Evolutionary conservation across 2,113 vertebrate genomes (phyloP).

Genomic region (Campylorhamphus procurvoides): DNA sequence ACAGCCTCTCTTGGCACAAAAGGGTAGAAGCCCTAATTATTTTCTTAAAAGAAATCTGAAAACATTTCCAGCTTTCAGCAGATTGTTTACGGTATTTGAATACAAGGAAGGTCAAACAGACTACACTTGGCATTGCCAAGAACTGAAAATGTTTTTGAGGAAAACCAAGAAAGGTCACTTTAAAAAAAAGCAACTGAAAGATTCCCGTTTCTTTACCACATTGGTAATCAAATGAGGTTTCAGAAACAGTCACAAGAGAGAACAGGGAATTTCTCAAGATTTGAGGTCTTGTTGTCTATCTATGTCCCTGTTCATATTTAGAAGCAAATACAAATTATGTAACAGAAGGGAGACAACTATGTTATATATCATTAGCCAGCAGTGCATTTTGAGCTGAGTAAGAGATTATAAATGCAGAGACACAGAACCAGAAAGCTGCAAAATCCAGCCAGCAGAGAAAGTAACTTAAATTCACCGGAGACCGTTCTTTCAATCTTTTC

Average conservation of each 20-base stretch:
- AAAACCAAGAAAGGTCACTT: not conserved
- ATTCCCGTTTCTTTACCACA: not conserved
- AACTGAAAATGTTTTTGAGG: not conserved
- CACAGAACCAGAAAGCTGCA: not conserved
- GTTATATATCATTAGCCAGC: not conserved
- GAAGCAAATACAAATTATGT: not conserved
- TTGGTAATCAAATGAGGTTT: not conserved
- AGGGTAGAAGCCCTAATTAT: not conserved
- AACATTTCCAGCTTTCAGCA: not conserved
- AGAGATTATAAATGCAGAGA: not conserved
- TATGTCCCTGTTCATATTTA: not conserved
- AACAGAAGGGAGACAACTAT: not conserved
- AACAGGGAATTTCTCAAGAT: constrained; percentile 11
- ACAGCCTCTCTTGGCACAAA: not conserved
- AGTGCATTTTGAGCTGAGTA: not conserved
- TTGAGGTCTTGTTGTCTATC: not conserved
- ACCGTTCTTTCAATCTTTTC: not conserved
- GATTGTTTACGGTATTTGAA: not conserved
- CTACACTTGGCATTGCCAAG: not conserved
- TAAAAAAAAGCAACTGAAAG: not conserved
- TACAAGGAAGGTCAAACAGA: not conserved
- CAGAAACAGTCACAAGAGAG: not conserved
- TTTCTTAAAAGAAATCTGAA: not conserved
- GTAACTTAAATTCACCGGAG: not conserved
- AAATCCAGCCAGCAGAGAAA: not conserved